Conservation (phyloP, 2,797 vertebrate genomes). For the Salmo trutta region DNA sequence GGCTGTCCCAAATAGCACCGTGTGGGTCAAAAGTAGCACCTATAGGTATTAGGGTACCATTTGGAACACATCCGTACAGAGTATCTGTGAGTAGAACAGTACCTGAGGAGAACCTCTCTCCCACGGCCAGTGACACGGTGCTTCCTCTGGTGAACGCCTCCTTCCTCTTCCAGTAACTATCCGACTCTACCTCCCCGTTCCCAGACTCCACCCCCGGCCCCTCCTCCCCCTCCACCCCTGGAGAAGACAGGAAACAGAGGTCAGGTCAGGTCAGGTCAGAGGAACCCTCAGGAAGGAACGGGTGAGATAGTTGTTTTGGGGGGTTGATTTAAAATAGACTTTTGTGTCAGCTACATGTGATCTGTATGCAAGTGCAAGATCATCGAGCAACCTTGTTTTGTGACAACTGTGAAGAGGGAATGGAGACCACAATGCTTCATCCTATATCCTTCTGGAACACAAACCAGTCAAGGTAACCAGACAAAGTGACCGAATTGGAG, state of each 20-base stretch:
- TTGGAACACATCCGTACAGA: conserved; percentile 61
- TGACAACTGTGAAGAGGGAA: too few species aligned
- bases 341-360: not conserved
- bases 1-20: conserved; percentile 5
- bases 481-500: too few species aligned
- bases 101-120: conserved; percentile 84
- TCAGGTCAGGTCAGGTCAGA: not conserved
- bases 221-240: conserved; percentile 52
- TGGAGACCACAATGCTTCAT: too few species aligned
- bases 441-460: too few species aligned
- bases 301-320: too few species aligned
- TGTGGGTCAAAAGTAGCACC: conserved; percentile 51
- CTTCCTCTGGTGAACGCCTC: conserved; percentile 70
- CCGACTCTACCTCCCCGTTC: conserved; percentile 58
- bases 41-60: conserved; percentile 46
- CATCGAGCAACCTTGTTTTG: too few species aligned
- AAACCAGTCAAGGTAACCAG: not conserved
- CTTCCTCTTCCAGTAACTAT: conserved; percentile 80
- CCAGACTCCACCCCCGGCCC: conserved; percentile 66
- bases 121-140: conserved; percentile 66
- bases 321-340: too few species aligned
- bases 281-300: not conserved
- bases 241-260: conserved; percentile 5
- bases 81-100: conserved; percentile 16
- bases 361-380: not conserved